Evolutionary conservation across 2,888 invertebrate species (phyloP), one percentile per base, ranked within the genome.

Genomic region (Athrips mouffetella): DNA sequence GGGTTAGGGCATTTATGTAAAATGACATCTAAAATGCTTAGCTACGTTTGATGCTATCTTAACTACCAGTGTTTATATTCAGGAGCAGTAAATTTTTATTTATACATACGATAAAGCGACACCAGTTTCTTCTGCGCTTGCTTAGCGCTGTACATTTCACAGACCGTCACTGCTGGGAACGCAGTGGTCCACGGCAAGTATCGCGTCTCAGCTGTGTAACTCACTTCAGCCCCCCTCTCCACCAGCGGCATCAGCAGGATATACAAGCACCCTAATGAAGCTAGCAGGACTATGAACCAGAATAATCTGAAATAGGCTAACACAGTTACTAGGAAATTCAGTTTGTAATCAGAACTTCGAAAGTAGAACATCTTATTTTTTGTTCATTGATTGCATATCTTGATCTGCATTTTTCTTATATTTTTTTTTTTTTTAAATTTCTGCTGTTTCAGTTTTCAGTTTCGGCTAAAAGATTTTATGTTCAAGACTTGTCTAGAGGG

Each of bases 81-180:
- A n/a, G n/a, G n/a, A n/a, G n/a, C n/a, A n/a, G n/a, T n/a, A n/a
- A n/a, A n/a, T n/a, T n/a, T n/a, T n/a, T n/a, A n/a, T n/a, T n/a
- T n/a, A n/a, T n/a, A n/a, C n/a, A n/a, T 61, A 73, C 75, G 68
- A 45, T 64, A 71, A 2, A 54, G 45, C 18, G 57, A 53, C n/a
- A 48, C 52, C 2, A 86, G 59, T 47, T 62, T 76, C 53, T 56
- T 67, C 41, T 67, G 60, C 1, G 59, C 60, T n/a, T 49, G 48
- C 29, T 67, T 70, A 0, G 55, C 50, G 21, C 55, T 81, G 50
- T 89, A 86, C 1, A 72, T 76, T 65, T 91, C 91, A 60, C 92
- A 92, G 21, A 92, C 73, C 0, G 89, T 89, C 10, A 92, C 73
- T 0, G 91, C 87, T 0, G 92, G 92, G 63, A 92, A 92, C 1